These are phyloP conservation scores for Cyanoliseus patagonus DNA, from an alignment of 2,113 vertebrate genomes.

Conservation along the genomic window DNA sequence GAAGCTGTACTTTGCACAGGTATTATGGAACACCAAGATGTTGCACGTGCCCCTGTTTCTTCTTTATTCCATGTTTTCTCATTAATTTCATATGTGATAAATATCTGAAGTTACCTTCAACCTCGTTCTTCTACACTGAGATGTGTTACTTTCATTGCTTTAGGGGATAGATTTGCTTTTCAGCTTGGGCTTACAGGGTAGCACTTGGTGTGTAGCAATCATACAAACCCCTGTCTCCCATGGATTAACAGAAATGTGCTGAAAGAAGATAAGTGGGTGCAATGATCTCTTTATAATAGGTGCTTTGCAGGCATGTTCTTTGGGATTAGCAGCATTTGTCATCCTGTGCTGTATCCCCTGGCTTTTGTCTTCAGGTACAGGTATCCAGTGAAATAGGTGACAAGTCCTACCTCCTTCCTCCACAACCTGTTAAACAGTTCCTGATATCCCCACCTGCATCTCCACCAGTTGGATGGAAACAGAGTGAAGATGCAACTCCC, in stretches of 20 bases:
- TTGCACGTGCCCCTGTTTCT: not conserved
- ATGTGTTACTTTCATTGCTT: not conserved
- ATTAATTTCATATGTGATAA: not conserved
- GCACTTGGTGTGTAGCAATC: not conserved
- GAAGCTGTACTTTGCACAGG: constrained; percentile 96
- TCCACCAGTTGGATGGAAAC: constrained; percentile 94
- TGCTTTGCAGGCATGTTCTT: not conserved
- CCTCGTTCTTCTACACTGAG: not conserved
- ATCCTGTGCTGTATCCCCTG: not conserved
- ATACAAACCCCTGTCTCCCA: not conserved
- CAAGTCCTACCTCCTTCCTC: constrained; percentile 91
- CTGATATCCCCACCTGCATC: constrained; percentile 96
- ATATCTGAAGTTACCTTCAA: not conserved
- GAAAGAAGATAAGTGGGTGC: not conserved
- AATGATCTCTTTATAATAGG: not conserved
- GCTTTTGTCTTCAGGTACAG: constrained; percentile 79
- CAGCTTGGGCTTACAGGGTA: not conserved
- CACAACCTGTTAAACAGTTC: constrained; percentile 92
- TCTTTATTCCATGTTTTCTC: not conserved
- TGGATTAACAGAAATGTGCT: not conserved
- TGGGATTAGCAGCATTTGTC: not conserved
- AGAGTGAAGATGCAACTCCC: constrained; percentile 91
- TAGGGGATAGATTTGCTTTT: not conserved
- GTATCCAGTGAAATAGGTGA: constrained; percentile 83
- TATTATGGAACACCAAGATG: not conserved